phyloP scores from a whole-genome alignment of 1,140 invertebrate species.

The Neodiprion fabricii region DNA sequence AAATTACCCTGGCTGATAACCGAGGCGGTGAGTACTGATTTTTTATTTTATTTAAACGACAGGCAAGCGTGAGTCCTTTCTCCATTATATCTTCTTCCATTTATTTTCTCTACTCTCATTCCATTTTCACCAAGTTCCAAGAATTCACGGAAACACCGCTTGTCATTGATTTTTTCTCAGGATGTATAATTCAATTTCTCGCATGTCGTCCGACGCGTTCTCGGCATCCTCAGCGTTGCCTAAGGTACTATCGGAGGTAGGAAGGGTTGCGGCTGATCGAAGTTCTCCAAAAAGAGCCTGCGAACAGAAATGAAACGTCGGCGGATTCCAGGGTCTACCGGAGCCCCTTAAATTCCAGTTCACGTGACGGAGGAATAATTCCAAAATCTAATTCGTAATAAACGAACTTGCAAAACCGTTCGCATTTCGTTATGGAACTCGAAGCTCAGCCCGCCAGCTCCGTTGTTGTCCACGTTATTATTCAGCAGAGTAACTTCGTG shows the following conservation, averaged over 20 bases:
- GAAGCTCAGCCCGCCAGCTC: background rate
- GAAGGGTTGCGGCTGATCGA: constrained; percentile 5
- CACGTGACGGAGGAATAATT: too few species aligned
- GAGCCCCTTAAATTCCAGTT: too few species aligned
- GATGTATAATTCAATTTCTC: constrained; percentile 11
- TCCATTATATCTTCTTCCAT: background rate
- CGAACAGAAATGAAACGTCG: constrained; percentile 8
- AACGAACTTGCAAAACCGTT: constrained; percentile 24
- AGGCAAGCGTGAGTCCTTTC: background rate
- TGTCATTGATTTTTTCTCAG: background rate
- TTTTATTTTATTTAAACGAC: background rate
- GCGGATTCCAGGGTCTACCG: too few species aligned
- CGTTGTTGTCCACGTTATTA: background rate
- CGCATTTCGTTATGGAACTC: constrained; percentile 22
- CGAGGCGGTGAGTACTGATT: constrained; percentile 67
- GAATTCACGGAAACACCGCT: background rate
- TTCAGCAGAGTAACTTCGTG: constrained; percentile 6
- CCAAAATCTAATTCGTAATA: background rate
- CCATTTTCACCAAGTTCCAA: background rate
- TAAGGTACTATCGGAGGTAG: constrained; percentile 4
- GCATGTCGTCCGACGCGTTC: background rate
- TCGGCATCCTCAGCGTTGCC: constrained; percentile 17
- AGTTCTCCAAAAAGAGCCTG: constrained; percentile 22
- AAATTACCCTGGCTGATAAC: constrained; percentile 90
- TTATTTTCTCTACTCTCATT: background rate